Conservation (phyloP, 2,797 vertebrate genomes). For the Tympanoctomys barrerae region DNA sequence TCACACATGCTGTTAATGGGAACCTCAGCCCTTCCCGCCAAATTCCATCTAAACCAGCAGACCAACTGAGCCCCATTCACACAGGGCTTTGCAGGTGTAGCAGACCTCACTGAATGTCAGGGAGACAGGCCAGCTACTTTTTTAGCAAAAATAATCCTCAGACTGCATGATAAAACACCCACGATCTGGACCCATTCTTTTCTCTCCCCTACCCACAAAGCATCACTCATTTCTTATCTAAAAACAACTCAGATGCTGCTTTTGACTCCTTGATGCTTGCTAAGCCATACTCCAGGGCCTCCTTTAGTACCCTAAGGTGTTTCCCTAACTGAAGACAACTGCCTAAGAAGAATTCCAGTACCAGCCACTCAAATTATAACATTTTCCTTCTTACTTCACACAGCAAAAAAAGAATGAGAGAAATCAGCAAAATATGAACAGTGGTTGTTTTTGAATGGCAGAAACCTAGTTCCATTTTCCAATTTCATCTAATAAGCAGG, state of each 20-base stretch:
- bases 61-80: not conserved
- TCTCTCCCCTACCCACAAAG: not conserved
- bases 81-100: not conserved
- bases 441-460: not conserved
- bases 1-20: not conserved
- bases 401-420: not conserved
- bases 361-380: not conserved
- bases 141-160: not conserved
- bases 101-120: not conserved
- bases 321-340: not conserved
- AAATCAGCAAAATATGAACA: not conserved
- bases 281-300: not conserved
- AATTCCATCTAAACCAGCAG: not conserved
- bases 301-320: not conserved
- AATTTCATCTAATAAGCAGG: not conserved
- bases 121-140: not conserved
- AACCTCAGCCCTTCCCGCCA: not conserved
- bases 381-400: not conserved
- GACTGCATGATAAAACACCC: not conserved
- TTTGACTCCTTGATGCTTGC: not conserved
- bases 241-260: constrained; percentile 3
- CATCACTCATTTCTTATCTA: not conserved
- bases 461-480: not conserved
- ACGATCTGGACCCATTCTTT: not conserved
- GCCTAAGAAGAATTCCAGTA: not conserved